Evolutionary conservation across 1,140 invertebrate species (phyloP).

Genomic region (Helicoverpa zea): DNA sequence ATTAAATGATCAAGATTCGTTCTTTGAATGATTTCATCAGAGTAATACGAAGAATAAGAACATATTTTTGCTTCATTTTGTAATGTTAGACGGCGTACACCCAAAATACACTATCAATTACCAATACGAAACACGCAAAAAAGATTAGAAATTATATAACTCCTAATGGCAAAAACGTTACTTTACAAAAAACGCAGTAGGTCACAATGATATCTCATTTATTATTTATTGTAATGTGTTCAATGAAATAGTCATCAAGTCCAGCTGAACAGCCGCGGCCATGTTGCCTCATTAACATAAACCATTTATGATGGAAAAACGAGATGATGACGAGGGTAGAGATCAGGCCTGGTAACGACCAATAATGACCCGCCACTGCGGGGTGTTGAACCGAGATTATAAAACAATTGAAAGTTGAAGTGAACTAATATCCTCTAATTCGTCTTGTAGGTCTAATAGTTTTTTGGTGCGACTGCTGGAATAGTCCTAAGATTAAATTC

Average conservation of each 20-base stretch:
- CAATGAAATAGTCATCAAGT: slow-evolving; percentile 24
- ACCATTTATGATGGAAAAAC: slow-evolving; percentile 31
- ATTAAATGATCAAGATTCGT: too few relatives aligned
- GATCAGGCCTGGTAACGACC: background rate
- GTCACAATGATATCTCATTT: slow-evolving; percentile 37
- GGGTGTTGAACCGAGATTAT: background rate
- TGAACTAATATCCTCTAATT: too few relatives aligned
- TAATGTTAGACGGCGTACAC: too few relatives aligned
- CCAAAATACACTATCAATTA: too few relatives aligned
- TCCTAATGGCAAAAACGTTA: background rate
- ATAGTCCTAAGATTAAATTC: too few relatives aligned
- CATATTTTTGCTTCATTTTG: too few relatives aligned
- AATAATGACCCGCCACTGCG: background rate
- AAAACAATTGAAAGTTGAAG: background rate
- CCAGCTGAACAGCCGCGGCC: background rate
- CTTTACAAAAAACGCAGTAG: background rate
- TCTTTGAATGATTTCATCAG: too few relatives aligned
- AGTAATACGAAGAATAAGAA: too few relatives aligned
- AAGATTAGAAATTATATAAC: too few relatives aligned
- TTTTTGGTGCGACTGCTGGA: too few relatives aligned
- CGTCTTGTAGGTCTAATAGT: too few relatives aligned
- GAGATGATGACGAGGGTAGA: background rate
- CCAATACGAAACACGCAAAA: too few relatives aligned
- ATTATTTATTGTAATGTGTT: slow-evolving; percentile 29
- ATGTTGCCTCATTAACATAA: slow-evolving; percentile 24